phyloP scores from a whole-genome alignment of 2,113 vertebrate genomes.

The Tragelaphus strepsiceros region DNA sequence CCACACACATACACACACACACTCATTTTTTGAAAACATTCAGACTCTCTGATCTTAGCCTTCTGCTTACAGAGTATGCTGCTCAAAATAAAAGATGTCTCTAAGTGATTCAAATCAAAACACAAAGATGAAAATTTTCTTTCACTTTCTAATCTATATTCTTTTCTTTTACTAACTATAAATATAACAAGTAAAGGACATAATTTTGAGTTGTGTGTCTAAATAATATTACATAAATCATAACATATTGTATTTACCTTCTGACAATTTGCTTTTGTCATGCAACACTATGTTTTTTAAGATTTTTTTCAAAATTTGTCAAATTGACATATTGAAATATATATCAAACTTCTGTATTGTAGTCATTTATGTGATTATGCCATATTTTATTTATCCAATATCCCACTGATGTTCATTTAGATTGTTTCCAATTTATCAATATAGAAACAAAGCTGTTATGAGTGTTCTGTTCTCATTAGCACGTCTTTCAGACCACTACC shows the following conservation, averaged over 20 bases:
- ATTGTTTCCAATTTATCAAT: not conserved
- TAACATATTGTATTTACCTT: not conserved
- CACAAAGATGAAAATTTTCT: not conserved
- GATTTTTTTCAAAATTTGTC: not conserved
- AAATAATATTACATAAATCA: not conserved
- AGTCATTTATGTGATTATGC: not conserved
- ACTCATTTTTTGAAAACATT: not conserved
- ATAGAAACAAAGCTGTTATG: not conserved
- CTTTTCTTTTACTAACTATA: not conserved
- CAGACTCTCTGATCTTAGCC: not conserved
- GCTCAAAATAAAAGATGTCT: slow-evolving; percentile 27
- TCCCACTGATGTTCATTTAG: not conserved
- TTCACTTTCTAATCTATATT: not conserved
- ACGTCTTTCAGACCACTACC: not conserved
- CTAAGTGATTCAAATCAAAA: not conserved
- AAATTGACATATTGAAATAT: not conserved
- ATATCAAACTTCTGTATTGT: not conserved
- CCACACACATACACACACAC: not conserved
- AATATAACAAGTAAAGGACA: not conserved
- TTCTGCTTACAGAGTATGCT: not conserved
- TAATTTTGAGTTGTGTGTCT: not conserved
- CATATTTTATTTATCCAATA: not conserved
- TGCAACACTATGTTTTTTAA: not conserved
- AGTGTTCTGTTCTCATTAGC: not conserved
- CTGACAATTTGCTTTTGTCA: slow-evolving; percentile 1